Percentiles rank a stretch among this genome's conserved stretches.
These are phyloP conservation scores for Cyprinodon brontotheroides DNA, from an alignment of 2,113 vertebrate genomes.

Conservation along the genomic window DNA sequence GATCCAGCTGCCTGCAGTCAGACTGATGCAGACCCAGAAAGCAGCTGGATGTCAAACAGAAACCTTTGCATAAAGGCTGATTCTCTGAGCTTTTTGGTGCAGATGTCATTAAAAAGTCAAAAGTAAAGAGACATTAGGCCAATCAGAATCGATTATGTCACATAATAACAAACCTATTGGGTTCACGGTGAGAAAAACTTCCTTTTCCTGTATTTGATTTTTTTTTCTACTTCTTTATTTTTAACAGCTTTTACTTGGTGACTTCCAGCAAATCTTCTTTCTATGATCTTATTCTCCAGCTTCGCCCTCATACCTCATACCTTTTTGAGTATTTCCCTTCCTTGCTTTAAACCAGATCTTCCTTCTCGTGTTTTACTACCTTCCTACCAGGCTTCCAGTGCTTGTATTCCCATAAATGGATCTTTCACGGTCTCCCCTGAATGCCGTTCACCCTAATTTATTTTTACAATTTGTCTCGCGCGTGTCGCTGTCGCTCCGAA, in stretches of 20 bases:
- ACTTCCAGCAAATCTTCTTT: neutral
- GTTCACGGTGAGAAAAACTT: conserved; percentile 51
- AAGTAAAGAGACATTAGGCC: neutral
- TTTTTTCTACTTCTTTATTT: neutral
- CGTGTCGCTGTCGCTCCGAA: conserved; percentile 1
- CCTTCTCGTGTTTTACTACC: neutral
- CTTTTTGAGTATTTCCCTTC: conserved; percentile 49
- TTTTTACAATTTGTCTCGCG: conserved; percentile 16
- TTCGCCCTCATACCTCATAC: neutral
- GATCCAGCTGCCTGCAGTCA: neutral
- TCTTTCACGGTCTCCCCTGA: neutral
- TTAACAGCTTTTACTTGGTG: neutral
- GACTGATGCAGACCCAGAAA: neutral
- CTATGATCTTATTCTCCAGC: neutral
- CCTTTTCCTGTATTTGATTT: conserved; percentile 54
- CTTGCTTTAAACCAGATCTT: neutral
- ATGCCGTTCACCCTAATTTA: neutral
- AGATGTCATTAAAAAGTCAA: neutral
- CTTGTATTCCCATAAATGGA: neutral
- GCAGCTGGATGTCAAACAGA: neutral
- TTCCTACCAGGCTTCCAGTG: neutral
- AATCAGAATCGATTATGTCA: neutral
- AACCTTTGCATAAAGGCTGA: neutral
- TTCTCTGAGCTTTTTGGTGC: too few species aligned
- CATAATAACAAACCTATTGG: neutral